Conservation (phyloP, 2,888 invertebrate species). For the Cyrtodaria siliqua region DNA sequence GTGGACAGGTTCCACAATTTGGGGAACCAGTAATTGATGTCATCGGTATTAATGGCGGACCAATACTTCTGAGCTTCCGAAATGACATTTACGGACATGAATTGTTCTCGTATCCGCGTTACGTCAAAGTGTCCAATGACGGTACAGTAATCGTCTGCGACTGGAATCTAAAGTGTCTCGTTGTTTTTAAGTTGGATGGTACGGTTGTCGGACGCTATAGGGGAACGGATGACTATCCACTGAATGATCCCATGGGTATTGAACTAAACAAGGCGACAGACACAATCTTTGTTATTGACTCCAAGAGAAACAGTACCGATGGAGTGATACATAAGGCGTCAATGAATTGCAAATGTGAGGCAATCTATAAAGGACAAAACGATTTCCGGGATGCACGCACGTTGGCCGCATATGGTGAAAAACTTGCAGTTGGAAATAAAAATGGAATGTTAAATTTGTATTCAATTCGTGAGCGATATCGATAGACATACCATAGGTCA, state of each 20-base stretch:
- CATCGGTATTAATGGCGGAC: conserved; percentile 51
- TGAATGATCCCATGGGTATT: conserved; percentile 63
- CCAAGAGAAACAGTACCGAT: conserved; percentile 30
- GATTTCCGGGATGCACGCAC: conserved; percentile 59
- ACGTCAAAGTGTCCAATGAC: conserved; percentile 55
- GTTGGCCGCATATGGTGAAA: conserved; percentile 33
- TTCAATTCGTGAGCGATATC: conserved; percentile 2
- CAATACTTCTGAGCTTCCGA: conserved; percentile 44
- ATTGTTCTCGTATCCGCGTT: conserved; percentile 65
- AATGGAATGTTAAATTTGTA: conserved; percentile 50
- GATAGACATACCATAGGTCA: no score
- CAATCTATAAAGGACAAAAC: conserved; percentile 42
- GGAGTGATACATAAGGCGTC: conserved; percentile 50
- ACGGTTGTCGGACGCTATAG: conserved; percentile 54
- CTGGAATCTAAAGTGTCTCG: conserved; percentile 64
- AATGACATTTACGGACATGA: conserved; percentile 21
- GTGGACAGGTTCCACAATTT: conserved; percentile 67
- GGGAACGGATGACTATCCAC: conserved; percentile 47
- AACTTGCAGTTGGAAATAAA: conserved; percentile 50
- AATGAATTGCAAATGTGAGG: conserved; percentile 40
- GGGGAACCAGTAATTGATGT: conserved; percentile 65
- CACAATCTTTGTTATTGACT: conserved; percentile 55
- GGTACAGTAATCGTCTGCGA: conserved; percentile 65
- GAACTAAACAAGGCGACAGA: conserved; percentile 30
- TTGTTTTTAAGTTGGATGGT: conserved; percentile 59